A percentile compares a stretch with the other conserved stretches of the same genome.
phyloP scores from a whole-genome alignment of 1,140 invertebrate species.

The Drosophila arizonae region DNA sequence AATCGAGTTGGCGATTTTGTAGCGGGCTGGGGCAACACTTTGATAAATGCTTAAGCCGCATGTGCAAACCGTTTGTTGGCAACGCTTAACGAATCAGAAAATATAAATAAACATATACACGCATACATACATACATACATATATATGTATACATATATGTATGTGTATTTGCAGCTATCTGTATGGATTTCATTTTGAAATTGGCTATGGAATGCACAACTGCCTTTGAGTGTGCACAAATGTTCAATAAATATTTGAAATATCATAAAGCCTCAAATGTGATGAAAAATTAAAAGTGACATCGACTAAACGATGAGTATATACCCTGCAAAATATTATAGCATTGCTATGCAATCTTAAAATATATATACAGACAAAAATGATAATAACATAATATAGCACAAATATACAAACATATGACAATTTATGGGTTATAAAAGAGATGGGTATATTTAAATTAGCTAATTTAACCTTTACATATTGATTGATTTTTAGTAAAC shows the following conservation, averaged over 20 bases:
- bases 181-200: constrained; percentile 63
- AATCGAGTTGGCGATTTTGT: constrained; percentile 67
- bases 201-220: constrained; percentile 39
- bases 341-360: too few relatives aligned
- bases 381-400: too few relatives aligned
- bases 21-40: constrained; percentile 28
- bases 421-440: too few relatives aligned
- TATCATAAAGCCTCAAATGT: constrained; percentile 23
- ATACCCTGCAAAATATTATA: not conserved
- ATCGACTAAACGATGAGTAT: not conserved
- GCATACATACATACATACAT: constrained; percentile 14
- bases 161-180: constrained; percentile 8
- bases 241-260: constrained; percentile 53
- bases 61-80: constrained; percentile 60
- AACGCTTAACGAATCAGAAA: constrained; percentile 65
- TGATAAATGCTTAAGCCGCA: constrained; percentile 62
- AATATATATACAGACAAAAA: too few relatives aligned
- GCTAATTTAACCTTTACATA: too few relatives aligned
- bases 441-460: too few relatives aligned
- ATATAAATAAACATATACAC: constrained; percentile 33
- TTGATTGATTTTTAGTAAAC: too few relatives aligned
- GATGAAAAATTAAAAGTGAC: not conserved
- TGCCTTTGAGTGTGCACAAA: constrained; percentile 34
- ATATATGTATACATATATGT: constrained; percentile 11
- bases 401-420: too few relatives aligned